A percentile compares a stretch with the other conserved stretches of the same genome.
Conservation (phyloP, 1,140 invertebrate species). For the Venustaconcha ellipsiformis region DNA sequence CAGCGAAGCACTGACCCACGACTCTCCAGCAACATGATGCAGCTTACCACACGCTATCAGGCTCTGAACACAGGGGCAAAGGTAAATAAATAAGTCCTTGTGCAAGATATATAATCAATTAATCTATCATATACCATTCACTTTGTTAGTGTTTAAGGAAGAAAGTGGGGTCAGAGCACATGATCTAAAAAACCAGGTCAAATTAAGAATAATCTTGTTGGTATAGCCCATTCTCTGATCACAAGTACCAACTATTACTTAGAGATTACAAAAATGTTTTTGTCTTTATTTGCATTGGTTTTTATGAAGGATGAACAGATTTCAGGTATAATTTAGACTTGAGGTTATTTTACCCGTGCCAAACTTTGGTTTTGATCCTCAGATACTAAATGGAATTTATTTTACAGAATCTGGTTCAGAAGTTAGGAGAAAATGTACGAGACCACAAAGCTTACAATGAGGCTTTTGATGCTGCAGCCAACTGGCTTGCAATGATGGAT, state of each 20-base stretch:
- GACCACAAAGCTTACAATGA: constrained; percentile 63
- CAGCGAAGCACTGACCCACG: constrained; percentile 94
- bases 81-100: constrained; percentile 63
- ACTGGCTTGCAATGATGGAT: constrained; percentile 57
- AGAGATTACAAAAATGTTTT: no score
- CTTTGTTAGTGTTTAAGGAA: no score
- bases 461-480: constrained; percentile 50
- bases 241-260: no score
- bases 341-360: neutral
- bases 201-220: no score
- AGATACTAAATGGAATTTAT: constrained; percentile 14
- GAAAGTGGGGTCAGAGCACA: no score
- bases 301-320: no score
- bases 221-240: no score
- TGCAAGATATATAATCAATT: no score
- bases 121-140: no score
- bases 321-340: no score
- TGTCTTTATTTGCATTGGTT: no score
- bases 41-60: constrained; percentile 94
- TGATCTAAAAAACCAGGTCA: no score
- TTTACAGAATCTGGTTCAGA: constrained; percentile 69
- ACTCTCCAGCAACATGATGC: constrained; percentile 93
- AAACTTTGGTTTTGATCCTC: neutral
- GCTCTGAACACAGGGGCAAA: constrained; percentile 90
- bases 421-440: constrained; percentile 75